Evolutionary conservation across 2,113 vertebrate species (phyloP).

Genomic region (Ardeotis arabs): DNA sequence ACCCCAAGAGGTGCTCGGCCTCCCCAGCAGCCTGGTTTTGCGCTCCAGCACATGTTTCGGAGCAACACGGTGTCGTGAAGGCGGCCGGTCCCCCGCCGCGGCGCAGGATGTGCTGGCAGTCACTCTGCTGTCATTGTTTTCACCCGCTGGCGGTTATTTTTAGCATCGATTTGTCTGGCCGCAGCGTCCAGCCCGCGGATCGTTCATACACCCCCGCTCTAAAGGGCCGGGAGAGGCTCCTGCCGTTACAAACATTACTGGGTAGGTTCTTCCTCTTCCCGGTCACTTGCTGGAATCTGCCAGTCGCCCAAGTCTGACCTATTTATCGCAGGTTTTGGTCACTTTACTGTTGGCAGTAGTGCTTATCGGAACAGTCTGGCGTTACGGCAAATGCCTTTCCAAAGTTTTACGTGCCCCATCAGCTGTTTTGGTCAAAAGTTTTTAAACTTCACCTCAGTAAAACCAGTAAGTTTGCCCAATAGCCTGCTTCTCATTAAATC

Average conservation of each 20-base stretch:
- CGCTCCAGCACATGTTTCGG: not conserved
- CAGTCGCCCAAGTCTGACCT: accelerated
- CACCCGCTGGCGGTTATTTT: constrained; percentile 14
- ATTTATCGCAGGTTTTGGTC: not conserved
- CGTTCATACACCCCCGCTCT: not conserved
- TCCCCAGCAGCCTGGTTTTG: not conserved
- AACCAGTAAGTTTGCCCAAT: accelerated
- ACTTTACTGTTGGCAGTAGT: accelerated
- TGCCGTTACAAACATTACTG: accelerated
- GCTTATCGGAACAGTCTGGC: not conserved
- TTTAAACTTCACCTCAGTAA: not conserved
- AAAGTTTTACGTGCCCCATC: not conserved
- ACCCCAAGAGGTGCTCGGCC: not conserved
- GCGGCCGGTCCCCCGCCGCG: not conserved
- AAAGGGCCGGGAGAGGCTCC: not conserved
- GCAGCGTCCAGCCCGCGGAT: not conserved
- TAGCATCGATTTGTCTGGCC: not conserved
- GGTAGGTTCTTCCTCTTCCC: not conserved
- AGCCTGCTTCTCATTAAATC: not conserved
- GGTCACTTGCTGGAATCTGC: not conserved
- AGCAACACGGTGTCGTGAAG: not conserved
- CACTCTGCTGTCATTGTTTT: not conserved
- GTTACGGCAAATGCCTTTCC: accelerated
- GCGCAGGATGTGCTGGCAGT: not conserved
- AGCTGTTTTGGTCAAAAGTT: not conserved